Evolutionary conservation across 1,140 invertebrate species (phyloP).

Genomic region (Frieseomelitta varia): DNA sequence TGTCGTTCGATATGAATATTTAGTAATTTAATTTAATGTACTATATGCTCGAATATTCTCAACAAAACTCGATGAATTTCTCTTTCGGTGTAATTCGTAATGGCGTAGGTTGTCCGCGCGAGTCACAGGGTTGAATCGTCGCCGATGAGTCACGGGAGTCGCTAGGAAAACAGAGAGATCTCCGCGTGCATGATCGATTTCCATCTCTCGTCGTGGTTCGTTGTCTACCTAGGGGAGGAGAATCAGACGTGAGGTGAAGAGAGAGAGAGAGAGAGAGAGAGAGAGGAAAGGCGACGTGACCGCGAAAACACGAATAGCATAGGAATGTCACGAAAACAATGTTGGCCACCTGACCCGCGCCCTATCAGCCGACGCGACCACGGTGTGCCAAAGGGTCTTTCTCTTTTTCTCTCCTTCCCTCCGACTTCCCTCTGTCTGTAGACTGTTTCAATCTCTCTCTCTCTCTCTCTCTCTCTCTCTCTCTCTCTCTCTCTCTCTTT

Average conservation of each 20-base stretch:
- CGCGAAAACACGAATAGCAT: slow-evolving; percentile 57
- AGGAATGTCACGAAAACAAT: slow-evolving; percentile 63
- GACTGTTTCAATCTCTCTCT: background rate
- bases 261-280: background rate
- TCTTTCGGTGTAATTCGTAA: background rate
- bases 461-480: too few relatives aligned
- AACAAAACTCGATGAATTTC: background rate
- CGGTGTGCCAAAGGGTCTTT: background rate
- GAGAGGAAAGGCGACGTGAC: slow-evolving; percentile 36
- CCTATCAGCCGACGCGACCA: background rate
- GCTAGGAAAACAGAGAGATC: slow-evolving; percentile 31
- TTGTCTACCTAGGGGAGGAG: background rate
- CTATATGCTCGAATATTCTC: background rate
- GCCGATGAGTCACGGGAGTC: slow-evolving; percentile 5
- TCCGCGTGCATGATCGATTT: slow-evolving; percentile 22
- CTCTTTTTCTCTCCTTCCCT: background rate
- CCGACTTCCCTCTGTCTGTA: background rate
- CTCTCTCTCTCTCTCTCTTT: background rate
- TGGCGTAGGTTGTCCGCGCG: background rate
- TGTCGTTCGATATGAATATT: too few relatives aligned
- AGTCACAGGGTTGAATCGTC: background rate
- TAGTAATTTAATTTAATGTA: background rate
- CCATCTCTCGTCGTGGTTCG: background rate
- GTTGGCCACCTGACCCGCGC: slow-evolving; percentile 52
- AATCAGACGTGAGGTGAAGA: background rate